phyloP scores from a whole-genome alignment of 2,888 invertebrate species.

The Netelia fuscicornis region DNA sequence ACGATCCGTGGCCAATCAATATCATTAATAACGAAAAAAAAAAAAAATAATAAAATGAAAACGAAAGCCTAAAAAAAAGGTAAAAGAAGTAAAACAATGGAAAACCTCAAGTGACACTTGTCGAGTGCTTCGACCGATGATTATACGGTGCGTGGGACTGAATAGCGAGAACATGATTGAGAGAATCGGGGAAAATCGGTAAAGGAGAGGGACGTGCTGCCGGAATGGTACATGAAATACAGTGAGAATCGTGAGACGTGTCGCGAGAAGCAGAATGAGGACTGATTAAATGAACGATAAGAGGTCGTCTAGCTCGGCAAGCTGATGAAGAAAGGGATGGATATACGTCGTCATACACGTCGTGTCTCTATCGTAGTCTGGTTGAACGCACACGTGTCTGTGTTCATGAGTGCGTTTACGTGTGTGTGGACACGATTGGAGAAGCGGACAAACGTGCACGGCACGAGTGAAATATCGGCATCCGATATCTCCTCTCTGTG shows the following conservation, averaged over 20 bases:
- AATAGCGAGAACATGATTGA: slow-evolving; percentile 13
- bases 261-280: slow-evolving; percentile 26
- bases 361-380: not conserved
- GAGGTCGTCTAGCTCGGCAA: slow-evolving; percentile 31
- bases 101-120: slow-evolving; percentile 12
- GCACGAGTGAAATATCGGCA: slow-evolving; percentile 78
- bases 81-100: not conserved
- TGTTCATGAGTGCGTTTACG: slow-evolving; percentile 10
- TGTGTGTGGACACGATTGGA: slow-evolving; percentile 35
- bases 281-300: slow-evolving; percentile 58
- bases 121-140: slow-evolving; percentile 27
- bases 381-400: not conserved
- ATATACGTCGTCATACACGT: slow-evolving; percentile 28
- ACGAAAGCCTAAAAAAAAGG: not conserved
- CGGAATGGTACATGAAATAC: slow-evolving; percentile 20
- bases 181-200: not conserved
- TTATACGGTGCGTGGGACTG: slow-evolving; percentile 24
- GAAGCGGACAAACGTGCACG: slow-evolving; percentile 25
- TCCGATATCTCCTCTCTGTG: slow-evolving; percentile 78
- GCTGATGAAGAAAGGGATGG: slow-evolving; percentile 32
- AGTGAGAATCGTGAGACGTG: not conserved
- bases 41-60: slow-evolving; percentile 3
- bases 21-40: not conserved
- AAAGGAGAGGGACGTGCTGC: slow-evolving; percentile 7
- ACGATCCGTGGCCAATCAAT: not conserved